phyloP scores from a whole-genome alignment of 2,888 invertebrate genomes.

The Auanema freiburgensis region DNA sequence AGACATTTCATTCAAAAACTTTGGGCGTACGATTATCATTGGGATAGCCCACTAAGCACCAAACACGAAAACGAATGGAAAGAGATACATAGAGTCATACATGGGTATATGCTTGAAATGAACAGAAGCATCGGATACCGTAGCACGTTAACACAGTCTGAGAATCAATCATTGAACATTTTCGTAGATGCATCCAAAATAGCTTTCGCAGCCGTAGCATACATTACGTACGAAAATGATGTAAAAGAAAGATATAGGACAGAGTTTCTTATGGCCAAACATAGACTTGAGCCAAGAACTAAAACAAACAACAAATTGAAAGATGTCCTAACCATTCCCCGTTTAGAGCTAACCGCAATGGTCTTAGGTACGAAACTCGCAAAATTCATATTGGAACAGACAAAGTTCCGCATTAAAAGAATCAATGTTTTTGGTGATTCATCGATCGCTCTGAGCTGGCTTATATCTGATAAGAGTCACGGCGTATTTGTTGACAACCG shows the following conservation, averaged over 20 bases:
- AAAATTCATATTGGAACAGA: neutral
- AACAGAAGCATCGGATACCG: neutral
- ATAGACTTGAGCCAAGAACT: neutral
- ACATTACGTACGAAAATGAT: neutral
- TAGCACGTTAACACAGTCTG: neutral
- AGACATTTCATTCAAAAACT: slow-evolving; percentile 3
- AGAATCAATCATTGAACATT: neutral
- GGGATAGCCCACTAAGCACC: neutral
- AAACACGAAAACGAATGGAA: slow-evolving; percentile 3
- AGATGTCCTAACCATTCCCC: neutral
- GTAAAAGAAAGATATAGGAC: neutral
- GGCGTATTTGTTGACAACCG: slow-evolving; percentile 6
- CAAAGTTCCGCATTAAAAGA: neutral
- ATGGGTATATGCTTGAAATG: neutral
- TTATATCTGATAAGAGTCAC: neutral
- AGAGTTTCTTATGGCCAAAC: neutral
- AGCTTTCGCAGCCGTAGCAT: neutral
- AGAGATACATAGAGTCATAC: slow-evolving; percentile 5
- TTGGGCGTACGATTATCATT: neutral
- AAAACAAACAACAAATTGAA: neutral
- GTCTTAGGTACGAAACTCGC: neutral
- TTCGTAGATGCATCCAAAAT: slow-evolving; percentile 2
- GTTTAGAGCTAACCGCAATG: slow-evolving; percentile 6
- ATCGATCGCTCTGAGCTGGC: neutral
- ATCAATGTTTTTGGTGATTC: neutral